These are phyloP conservation scores for Corticium candelabrum DNA, from an alignment of 37 sponge, comb jelly and placozoan species.

Conservation along the genomic window DNA sequence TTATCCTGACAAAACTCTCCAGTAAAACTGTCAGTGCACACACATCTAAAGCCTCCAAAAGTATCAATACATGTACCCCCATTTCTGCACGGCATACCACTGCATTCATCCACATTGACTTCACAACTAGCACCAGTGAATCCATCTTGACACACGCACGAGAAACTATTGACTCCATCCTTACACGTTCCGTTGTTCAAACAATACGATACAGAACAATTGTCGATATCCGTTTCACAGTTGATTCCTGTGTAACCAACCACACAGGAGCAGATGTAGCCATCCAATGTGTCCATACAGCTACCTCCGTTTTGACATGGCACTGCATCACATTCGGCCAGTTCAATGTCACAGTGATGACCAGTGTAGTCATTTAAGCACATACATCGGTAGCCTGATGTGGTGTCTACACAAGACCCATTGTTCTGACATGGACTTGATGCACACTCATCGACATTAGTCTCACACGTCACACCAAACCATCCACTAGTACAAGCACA, in stretches of 20 bases:
- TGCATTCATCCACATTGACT: neutral
- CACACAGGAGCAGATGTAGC: conserved; percentile 11
- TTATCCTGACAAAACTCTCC: conserved; percentile 12
- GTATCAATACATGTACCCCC: neutral
- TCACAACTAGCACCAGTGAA: conserved; percentile 27
- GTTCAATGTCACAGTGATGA: conserved; percentile 5
- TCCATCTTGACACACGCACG: conserved; percentile 30
- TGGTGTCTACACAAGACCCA: conserved; percentile 18
- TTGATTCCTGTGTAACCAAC: conserved; percentile 12
- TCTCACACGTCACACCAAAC: conserved; percentile 3
- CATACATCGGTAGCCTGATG: conserved; percentile 5
- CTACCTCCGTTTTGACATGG: conserved; percentile 52
- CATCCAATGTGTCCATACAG: conserved; percentile 16
- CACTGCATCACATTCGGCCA: neutral
- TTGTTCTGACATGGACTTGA: conserved; percentile 17
- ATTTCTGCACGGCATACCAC: neutral
- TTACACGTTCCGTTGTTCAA: neutral
- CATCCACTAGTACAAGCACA: conserved; percentile 16
- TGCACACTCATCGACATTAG: neutral
- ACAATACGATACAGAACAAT: conserved; percentile 12
- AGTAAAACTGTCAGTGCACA: conserved; percentile 13
- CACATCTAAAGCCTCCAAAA: neutral
- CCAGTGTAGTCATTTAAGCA: conserved; percentile 13
- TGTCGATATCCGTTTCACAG: conserved; percentile 42
- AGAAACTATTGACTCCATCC: conserved; percentile 5